These are phyloP conservation scores for Trissolcus japonicus DNA, from an alignment of 2,888 invertebrate species.

Conservation along the genomic window DNA sequence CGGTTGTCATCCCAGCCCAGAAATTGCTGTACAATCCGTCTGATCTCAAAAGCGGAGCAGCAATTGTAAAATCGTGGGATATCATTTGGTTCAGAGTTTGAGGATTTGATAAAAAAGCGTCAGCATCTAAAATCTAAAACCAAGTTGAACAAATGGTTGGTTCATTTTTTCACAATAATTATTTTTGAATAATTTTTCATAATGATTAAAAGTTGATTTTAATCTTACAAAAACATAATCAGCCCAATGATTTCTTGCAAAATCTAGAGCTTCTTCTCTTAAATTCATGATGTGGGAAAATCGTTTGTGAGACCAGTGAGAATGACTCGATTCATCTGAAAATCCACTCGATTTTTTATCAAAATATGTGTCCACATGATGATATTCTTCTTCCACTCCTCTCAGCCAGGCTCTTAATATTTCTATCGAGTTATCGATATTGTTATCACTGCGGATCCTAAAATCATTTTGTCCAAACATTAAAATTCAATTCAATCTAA, in stretches of 20 bases:
- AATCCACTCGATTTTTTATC: constrained; percentile 76
- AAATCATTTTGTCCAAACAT: background rate
- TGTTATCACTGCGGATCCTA: constrained; percentile 93
- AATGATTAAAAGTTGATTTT: background rate
- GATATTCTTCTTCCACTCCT: constrained; percentile 81
- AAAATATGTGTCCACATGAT: constrained; percentile 81
- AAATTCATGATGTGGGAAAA: constrained; percentile 87
- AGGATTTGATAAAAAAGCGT: constrained; percentile 86
- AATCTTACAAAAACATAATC: constrained; percentile 90
- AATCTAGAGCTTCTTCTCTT: constrained; percentile 85
- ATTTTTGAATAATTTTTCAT: background rate
- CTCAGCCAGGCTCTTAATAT: constrained; percentile 86
- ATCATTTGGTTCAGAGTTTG: constrained; percentile 82
- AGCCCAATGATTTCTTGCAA: constrained; percentile 88
- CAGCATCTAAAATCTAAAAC: constrained; percentile 87
- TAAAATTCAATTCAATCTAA: too few species aligned
- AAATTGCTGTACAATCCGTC: constrained; percentile 95
- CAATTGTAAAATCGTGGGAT: constrained; percentile 80
- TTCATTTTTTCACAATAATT: background rate
- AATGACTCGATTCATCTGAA: constrained; percentile 81
- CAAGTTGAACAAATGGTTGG: constrained; percentile 5
- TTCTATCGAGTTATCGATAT: constrained; percentile 85
- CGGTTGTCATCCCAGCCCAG: constrained; percentile 94
- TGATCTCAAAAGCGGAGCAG: constrained; percentile 91
- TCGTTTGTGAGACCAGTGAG: constrained; percentile 86